phyloP scores from a whole-genome alignment of 2,888 invertebrate species.

The Sericinus montela region DNA sequence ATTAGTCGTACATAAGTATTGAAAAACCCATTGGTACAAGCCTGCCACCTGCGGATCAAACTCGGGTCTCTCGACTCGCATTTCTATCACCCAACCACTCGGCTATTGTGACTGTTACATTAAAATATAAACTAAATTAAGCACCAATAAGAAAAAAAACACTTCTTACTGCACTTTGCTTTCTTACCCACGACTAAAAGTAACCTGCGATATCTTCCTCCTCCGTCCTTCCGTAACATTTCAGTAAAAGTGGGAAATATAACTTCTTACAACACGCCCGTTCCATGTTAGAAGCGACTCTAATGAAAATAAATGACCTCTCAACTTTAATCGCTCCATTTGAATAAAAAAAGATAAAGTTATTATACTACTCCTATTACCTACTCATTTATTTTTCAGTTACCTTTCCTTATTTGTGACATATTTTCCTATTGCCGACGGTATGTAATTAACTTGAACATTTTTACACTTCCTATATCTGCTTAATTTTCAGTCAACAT shows the following conservation, averaged over 20 bases:
- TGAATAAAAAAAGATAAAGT: constrained; percentile 13
- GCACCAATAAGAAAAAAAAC: too few species aligned
- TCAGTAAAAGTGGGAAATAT: constrained; percentile 14
- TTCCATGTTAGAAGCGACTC: constrained; percentile 15
- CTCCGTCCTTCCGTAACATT: constrained; percentile 7
- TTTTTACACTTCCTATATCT: too few species aligned
- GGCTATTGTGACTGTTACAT: too few species aligned
- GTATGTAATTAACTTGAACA: too few species aligned
- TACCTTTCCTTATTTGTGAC: neutral
- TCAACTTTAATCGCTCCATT: constrained; percentile 11
- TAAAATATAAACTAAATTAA: too few species aligned
- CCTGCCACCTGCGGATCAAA: too few species aligned
- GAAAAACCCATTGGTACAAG: too few species aligned
- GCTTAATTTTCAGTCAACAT: too few species aligned
- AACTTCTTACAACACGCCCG: constrained; percentile 15
- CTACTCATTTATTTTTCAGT: constrained; percentile 9
- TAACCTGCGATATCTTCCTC: constrained; percentile 3
- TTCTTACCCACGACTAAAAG: neutral
- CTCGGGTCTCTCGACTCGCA: too few species aligned
- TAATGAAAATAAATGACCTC: constrained; percentile 16
- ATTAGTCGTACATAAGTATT: too few species aligned
- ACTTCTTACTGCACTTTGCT: neutral
- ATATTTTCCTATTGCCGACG: neutral
- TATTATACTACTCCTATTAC: too few species aligned
- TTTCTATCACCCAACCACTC: too few species aligned